Base-by-base conservation (phyloP, 2,888 invertebrate genomes). In the Antheraea yamamai region DNA sequence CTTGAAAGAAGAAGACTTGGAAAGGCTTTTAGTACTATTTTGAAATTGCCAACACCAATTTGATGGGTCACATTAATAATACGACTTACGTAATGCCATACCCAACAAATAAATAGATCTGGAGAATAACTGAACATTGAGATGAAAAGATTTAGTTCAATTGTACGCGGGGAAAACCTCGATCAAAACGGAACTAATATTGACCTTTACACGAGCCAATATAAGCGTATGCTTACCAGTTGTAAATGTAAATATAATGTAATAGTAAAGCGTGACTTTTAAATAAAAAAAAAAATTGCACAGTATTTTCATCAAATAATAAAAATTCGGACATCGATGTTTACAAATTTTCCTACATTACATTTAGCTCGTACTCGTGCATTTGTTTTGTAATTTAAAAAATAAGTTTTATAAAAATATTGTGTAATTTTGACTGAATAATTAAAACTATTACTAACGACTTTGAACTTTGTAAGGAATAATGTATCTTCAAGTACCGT, bases 171-270 rank as follows among this genome's bases (percentile, higher is more conserved):
- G 30, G 26, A 26, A 30, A 12, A 26, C 30, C 12, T 39, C 4
- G 3, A 70, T 26, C 39, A 35, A 70, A 70, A 70, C 39, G 70
- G 39, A 70, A 39, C 70, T 70, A 70, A 39, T 10, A 47, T 70
- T n/a, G 70, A 70, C 39, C n/a, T 70, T 70, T 70, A 70, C n/a
- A 39, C 35, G 35, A 39, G 35, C 7, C 20, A n/a, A 70, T 39
- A 10, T 66, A 66, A 66, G 14, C 26, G 23, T 47, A 47, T 47
- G 12, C 47, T 47, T 26, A 12, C 14, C 64, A 4, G 64, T 64
- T 26, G 14, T 26, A 26, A 12, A 64, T 26, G 16, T 64, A 64
- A 64, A 64, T 64, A 64, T 61, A 26, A 61, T 10, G 30, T 66
- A 18, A 0, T 16, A 30, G 1, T 30, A 6, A 66, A 66, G 12